Conservation (phyloP, 2,113 vertebrate species). For the Pseudois nayaur region DNA sequence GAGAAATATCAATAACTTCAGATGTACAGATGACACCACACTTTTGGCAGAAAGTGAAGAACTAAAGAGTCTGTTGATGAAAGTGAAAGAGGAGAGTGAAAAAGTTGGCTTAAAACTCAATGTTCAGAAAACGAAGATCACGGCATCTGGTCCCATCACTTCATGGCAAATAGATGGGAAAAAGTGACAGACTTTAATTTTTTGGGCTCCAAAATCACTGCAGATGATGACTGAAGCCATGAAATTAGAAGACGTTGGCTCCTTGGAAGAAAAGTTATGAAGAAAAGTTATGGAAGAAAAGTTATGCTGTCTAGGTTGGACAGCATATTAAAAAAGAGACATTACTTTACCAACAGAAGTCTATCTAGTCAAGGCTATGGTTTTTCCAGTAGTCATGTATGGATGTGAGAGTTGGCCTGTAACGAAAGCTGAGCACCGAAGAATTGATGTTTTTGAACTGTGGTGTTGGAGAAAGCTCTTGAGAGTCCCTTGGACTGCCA, state of each 20-base stretch:
- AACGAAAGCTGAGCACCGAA: accelerated
- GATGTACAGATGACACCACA: background rate
- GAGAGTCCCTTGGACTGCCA: background rate
- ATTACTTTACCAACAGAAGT: background rate
- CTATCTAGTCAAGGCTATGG: background rate
- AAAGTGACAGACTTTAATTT: background rate
- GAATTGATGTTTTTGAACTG: background rate
- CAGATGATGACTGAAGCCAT: background rate
- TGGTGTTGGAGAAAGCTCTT: background rate
- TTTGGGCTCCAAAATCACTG: background rate
- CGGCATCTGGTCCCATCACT: background rate
- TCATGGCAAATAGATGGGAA: background rate
- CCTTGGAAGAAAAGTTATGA: background rate
- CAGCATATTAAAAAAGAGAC: background rate
- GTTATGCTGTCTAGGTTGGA: background rate
- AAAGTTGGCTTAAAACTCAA: background rate
- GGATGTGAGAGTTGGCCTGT: background rate
- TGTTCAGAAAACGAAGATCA: background rate
- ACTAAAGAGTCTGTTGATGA: background rate
- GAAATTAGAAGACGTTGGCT: background rate
- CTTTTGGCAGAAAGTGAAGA: background rate
- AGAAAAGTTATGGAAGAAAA: background rate
- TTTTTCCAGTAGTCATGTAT: background rate
- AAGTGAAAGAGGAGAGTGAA: background rate
- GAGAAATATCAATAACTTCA: background rate